These are phyloP conservation scores for Pseudococcus viburni DNA, from an alignment of 2,888 invertebrate species.

Conservation along the genomic window DNA sequence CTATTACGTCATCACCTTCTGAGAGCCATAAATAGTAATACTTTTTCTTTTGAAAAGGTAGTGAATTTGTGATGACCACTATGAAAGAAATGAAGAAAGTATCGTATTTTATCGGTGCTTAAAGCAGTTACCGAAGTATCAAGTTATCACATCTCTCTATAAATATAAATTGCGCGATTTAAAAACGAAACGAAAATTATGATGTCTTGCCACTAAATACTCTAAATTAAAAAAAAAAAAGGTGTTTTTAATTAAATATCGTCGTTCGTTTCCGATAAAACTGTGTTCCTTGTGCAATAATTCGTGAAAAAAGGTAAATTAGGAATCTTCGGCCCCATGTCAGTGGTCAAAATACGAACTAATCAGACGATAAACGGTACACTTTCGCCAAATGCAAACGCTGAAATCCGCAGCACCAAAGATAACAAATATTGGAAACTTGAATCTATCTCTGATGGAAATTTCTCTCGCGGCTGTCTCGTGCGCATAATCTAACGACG, in stretches of 20 bases:
- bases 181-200: too few relatives aligned
- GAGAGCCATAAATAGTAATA: too few relatives aligned
- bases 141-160: too few relatives aligned
- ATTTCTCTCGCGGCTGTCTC: conserved; percentile 72
- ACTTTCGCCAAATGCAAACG: conserved; percentile 74
- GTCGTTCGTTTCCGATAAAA: not conserved
- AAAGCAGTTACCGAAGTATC: too few relatives aligned
- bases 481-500: conserved; percentile 70
- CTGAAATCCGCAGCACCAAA: conserved; percentile 73
- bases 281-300: not conserved
- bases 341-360: conserved; percentile 75
- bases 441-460: conserved; percentile 73
- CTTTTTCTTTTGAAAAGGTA: too few relatives aligned
- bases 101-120: too few relatives aligned
- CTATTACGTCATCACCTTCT: too few relatives aligned
- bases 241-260: not conserved
- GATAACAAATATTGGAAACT: conserved; percentile 73
- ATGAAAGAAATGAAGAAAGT: too few relatives aligned
- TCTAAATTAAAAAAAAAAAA: too few relatives aligned
- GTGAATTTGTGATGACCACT: too few relatives aligned
- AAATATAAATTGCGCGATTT: too few relatives aligned
- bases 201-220: too few relatives aligned
- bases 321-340: conserved; percentile 76
- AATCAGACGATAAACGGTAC: conserved; percentile 73
- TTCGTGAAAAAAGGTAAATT: conserved; percentile 46